Percentiles rank a stretch among this genome's conserved stretches.
Conservation (phyloP, 1,140 invertebrate genomes). For the Bombus impatiens region DNA sequence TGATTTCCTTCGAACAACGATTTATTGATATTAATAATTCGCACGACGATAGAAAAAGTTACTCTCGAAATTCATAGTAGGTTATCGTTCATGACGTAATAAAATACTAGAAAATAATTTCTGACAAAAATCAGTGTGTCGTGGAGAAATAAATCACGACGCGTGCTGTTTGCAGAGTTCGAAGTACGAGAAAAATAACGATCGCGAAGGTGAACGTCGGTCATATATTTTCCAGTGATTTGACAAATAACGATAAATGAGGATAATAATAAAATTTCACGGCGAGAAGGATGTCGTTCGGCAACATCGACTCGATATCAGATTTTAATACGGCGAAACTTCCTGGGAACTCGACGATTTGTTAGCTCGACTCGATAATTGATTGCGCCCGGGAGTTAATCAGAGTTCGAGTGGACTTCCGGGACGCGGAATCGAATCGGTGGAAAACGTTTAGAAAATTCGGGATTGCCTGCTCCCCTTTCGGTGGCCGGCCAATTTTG, state of each 20-base stretch:
- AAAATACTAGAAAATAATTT: too few species aligned
- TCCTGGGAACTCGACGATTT: conserved; percentile 5
- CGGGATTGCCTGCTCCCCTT: neutral
- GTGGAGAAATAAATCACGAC: too few species aligned
- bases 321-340: conserved; percentile 29
- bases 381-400: conserved; percentile 24
- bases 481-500: neutral
- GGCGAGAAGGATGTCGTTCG: neutral
- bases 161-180: neutral
- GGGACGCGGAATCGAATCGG: neutral
- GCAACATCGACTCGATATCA: conserved; percentile 12
- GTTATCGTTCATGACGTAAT: too few species aligned
- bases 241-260: neutral
- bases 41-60: too few species aligned
- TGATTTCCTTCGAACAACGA: too few species aligned
- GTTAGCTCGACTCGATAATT: conserved; percentile 26
- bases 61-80: too few species aligned
- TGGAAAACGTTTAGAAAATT: conserved; percentile 1
- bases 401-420: conserved; percentile 10
- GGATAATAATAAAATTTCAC: neutral
- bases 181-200: neutral
- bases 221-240: neutral
- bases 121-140: too few species aligned
- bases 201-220: neutral
- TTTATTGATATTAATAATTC: too few species aligned